Evolutionary conservation across 2,797 vertebrate species (phyloP), one percentile per base, ranked within the genome.

Genomic region (Melanogrammus aeglefinus): DNA sequence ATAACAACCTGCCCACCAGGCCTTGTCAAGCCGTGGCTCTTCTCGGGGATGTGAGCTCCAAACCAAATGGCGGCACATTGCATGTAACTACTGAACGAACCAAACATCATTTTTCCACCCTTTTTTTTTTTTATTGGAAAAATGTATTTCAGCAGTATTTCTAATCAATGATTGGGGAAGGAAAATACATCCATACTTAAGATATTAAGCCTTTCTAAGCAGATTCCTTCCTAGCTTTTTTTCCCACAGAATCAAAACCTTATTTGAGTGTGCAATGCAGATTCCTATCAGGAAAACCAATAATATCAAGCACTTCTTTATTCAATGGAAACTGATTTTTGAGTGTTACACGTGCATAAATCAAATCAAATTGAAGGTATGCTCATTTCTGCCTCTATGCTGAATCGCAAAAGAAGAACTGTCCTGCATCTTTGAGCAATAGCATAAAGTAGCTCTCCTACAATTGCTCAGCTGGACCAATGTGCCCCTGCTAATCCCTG

Each of bases 1-100:
- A 91, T 91, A 93, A 92, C 92, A 93, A 90, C 88, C 86, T 88
- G 87, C 86, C 88, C 89, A 93, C 89, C 91, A 87, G 90, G 86
- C 86, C n/a, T 92, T 91, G 91, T 92, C 89, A 87, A 12, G 86
- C 89, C 89, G 91, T 81, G 79, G 87, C 79, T 86, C 83, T 88
- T 87, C 63, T 12, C 3, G 63, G 87, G 90, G 90, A 90, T 91
- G 89, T 80, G 79, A 84, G 87, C 81, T 82, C 86, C 79, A 87
- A 91, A 91, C 85, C 84, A 91, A 89, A 88, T 84, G 77, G 80
- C 83, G 76, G 79, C 86, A 87, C 77, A 31, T 84, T 87, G 73
- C 84, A 79, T 86, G 76, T 51, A 89, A 82, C 83, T 80, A 88
- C 89, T 81, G 82, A 73, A 87, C 38, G 82, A 88, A 86, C 79